Base-by-base conservation (phyloP, 2,113 vertebrate species). In the Megaceryle torquata region DNA sequence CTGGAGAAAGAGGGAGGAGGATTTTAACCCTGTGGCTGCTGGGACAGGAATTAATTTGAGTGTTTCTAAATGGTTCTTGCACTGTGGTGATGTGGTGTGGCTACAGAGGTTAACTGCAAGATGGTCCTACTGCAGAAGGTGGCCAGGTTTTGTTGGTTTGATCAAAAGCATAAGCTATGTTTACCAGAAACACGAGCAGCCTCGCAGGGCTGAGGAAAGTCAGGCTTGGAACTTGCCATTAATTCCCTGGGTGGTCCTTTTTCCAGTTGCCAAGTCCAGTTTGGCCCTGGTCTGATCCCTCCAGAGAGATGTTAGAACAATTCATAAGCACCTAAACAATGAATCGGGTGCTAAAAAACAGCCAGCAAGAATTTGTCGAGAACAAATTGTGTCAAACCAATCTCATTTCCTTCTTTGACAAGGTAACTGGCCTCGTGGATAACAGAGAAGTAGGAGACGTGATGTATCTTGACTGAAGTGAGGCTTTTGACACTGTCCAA, bases 401-500 rank as follows among this genome's bases (percentile, higher is more conserved):
- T 94, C 75, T 95, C 29, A 61, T 93, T 91, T 91, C 84, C 50
- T 85, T 46, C 87, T 94, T 65, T 97, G 94, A 96, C 84, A 63
- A 54, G 59, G 67, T 88, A 96, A 88, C 93, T 89, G 78, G 89
- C 93, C 75, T 91, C 69, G 87, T 96, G 89, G 78, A 72, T 92
- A 91, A 74, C 59, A 54, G 54, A 93, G 78, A 76, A 86, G 67
- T 65, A 80, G 78, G 86, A 97, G 95, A 97, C 86, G 78, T 96
- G 96, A 97, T 97, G 63, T 76, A 46, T 94, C 78, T 89, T 96
- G 96, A 97, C 95, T 96, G 61, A 65, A 93, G 87, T 88, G 91
- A 96, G 84, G 94, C 82, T 96, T 96, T 93, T 97, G 94, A 89
- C 91, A 69, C 96, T 89, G 94, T 94, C 96, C 89, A 56, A 96